phyloP scores from a whole-genome alignment of 1,140 invertebrate species.

The Luehdorfia chinensis region DNA sequence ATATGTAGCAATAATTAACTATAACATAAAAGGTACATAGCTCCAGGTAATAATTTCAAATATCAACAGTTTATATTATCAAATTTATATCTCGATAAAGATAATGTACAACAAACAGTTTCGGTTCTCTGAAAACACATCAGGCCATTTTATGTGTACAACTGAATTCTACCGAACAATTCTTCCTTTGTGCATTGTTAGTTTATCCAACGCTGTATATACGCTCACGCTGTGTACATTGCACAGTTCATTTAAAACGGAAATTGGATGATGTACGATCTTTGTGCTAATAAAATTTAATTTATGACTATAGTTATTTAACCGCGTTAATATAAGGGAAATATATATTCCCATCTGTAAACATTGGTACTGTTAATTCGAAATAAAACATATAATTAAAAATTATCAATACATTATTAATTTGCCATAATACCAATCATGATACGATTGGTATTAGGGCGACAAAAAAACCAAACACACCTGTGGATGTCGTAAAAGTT shows the following conservation, averaged over 20 bases:
- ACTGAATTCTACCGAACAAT: constrained; percentile 5
- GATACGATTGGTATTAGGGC: no score
- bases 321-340: not conserved
- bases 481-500: no score
- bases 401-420: no score
- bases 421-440: no score
- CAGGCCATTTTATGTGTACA: not conserved
- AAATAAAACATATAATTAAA: no score
- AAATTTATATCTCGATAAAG: not conserved
- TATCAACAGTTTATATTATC: no score
- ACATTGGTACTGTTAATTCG: no score
- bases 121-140: constrained; percentile 1
- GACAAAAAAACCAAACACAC: no score
- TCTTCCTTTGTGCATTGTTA: constrained; percentile 23
- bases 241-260: constrained; percentile 4
- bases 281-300: constrained; percentile 4
- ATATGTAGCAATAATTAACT: no score
- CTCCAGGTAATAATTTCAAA: no score
- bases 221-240: constrained; percentile 2
- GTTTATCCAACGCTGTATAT: constrained; percentile 22
- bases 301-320: constrained; percentile 1
- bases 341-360: no score
- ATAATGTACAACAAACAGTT: not conserved
- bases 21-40: no score
- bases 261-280: constrained; percentile 7